These are phyloP conservation scores for Caenorhabditis inopinata DNA, from an alignment of 1,140 invertebrate species.

Conservation along the genomic window DNA sequence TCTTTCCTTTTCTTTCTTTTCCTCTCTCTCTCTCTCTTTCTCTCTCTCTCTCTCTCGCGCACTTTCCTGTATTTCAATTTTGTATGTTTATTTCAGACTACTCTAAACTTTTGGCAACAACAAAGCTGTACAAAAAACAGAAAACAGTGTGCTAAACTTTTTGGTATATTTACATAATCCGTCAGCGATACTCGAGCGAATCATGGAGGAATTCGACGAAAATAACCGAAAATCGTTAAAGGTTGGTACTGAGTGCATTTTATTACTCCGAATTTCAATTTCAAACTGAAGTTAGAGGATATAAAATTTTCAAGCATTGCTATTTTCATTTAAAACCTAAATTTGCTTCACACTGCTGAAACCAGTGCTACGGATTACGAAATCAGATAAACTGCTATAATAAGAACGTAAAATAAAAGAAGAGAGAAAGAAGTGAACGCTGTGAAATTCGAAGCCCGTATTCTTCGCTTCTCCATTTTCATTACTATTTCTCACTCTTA, in stretches of 20 bases:
- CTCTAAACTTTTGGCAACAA: neutral
- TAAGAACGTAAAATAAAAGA: no score
- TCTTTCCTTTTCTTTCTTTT: neutral
- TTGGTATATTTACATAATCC: slow-evolving; percentile 7
- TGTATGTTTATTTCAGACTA: neutral
- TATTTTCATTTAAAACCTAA: no score
- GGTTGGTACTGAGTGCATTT: neutral
- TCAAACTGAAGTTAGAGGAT: no score
- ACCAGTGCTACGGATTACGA: neutral
- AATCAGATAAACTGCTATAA: neutral
- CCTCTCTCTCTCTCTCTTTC: neutral
- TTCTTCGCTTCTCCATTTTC: no score
- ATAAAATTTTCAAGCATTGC: no score
- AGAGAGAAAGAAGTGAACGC: neutral
- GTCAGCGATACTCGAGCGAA: neutral
- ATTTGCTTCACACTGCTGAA: no score
- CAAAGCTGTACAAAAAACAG: neutral
- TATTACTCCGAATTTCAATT: neutral
- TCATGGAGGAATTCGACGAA: slow-evolving; percentile 27
- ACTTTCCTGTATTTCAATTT: neutral
- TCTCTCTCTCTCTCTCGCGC: neutral
- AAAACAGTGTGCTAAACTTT: neutral
- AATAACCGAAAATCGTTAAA: slow-evolving; percentile 22
- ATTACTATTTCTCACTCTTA: no score
- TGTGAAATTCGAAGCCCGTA: neutral